Evolutionary conservation across 2,797 vertebrate genomes (phyloP), one percentile per base, ranked within the genome.

Genomic region (Falco concolor): DNA sequence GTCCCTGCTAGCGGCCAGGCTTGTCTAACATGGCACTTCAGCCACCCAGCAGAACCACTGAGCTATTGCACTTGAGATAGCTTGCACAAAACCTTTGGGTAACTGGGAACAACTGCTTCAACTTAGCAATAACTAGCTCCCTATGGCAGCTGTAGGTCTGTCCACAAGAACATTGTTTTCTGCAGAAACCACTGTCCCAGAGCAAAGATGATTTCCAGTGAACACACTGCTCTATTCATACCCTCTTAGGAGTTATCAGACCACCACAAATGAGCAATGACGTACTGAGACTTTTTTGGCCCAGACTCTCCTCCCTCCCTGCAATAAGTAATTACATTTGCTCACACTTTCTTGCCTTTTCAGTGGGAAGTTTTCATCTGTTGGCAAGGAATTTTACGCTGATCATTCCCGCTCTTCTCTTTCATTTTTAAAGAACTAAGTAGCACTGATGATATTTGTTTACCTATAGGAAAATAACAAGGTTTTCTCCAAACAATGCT

Each of bases 1-100:
- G 13, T 27, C 25, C 10, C 7, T 1, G 0, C 13, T 0, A 30
- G 42, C 0, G 0, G 13, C 24, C 67, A 59, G 56, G 44, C 32
- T 59, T 2, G 0, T 49, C 36, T 67, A 65, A 12, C 13, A 6
- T 2, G 2, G 27, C n/a, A 67, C 8, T 32, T 15, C 78, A 69
- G 18, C 9, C 54, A n/a, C 6, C 2, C 72, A 73, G 69, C 32
- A 63, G 22, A 80, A 56, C 9, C 36, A 76, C 19, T 30, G 63
- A 88, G n/a, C 27, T 47, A 7, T 1, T 36, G n/a, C n/a, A 49
- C 23, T 36, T 17, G 28, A 32, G n/a, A 30, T 5, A 70, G 64
- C 7, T 25, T 40, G 19, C 49, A 50, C 38, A 15, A 3, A 44
- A 64, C 21, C 19, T 60, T 22, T 61, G 72, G 8, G 22, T 54